Base-by-base conservation (phyloP, 2,113 vertebrate genomes). In the Chroicocephalus ridibundus region DNA sequence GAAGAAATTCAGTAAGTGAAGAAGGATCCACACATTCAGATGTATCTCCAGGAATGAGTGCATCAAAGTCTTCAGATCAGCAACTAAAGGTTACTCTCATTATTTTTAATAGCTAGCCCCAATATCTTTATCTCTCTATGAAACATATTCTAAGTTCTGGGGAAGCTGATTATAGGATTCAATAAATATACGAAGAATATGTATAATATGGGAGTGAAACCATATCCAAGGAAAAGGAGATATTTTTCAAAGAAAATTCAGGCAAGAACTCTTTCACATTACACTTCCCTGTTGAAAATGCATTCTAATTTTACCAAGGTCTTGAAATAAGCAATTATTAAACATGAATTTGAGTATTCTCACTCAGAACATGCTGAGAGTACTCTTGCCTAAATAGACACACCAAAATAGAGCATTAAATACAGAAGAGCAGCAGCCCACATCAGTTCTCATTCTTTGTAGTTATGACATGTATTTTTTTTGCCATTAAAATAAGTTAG, bases 101-200 rank as follows among this genome's bases (percentile, higher is more conserved):
- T 95, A 86, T 93, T 95, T 93, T 87, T 69, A 91, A 94, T 13
- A 93, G 40, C n/a, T 76, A 57, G 19, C 11, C 47, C 46, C 17
- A 55, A 38, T 76, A 60, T 13, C 32, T 75, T 72, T 36, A 26
- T 25, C 8, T n/a, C 15, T 34, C 60, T 52, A 34, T 14, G 36
- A 76, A 90, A 72, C 4, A 31, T 5, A 44, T n/a, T 58, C 38
- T 13, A 60, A 46, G 15, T 32, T 25, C 4, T 27, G 13, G 40
- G 13, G 36, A 91, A 64, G 15, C 3, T 36, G 44, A 34, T 84
- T 71, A 44, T 5, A 58, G 10, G 27, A 94, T 34, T 78, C 47
- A 71, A 24, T 55, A 78, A 58, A 78, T 71, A 75, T 1, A 52
- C 19, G 15, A 86, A 77, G 29, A 62, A 26, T 36, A 68, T 12